Evolutionary conservation across 2,888 invertebrate species (phyloP), one percentile per base, ranked within the genome.

Genomic region (Geotrupes spiniger): DNA sequence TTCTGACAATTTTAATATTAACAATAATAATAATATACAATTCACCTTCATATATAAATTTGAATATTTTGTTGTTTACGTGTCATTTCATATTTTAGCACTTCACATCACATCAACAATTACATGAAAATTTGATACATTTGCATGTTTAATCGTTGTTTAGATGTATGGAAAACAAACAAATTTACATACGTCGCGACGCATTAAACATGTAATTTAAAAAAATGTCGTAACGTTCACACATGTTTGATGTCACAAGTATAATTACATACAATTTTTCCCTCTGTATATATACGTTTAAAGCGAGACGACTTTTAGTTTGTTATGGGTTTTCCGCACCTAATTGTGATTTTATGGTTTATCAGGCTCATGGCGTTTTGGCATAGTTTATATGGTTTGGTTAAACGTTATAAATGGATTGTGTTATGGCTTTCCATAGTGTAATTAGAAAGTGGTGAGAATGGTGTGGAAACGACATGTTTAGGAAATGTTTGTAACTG

Each of bases 351-450:
- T 73, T 72, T 72, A 70, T 73, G 72, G 68, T 73, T 72, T 72
- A 71, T 73, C 73, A 72, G 72, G 73, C 72, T 71, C 70, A 72
- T 72, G 72, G 73, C 70, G 64, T 68, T 69, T 61, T 59, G 59
- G 62, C 58, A 58, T 60, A 67, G 70, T 70, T 70, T 70, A 68
- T 66, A 71, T 73, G 73, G 72, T 72, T 72, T 73, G 72, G 72
- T 72, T 69, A 66, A 64, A 66, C 67, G 61, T 65, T 67, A 60
- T 70, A 67, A 61, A 67, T 69, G 69, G 70, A 68, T 65, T 64
- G 66, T 69, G 63, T 69, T 66, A 66, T 69, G 68, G 65, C 56
- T 56, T 57, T 54, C 57, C 53, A 60, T 58, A 59, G 58, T 58
- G 56, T 62, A 59, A 46, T 60, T 59, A 57, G 57, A 59, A 59